Evolutionary conservation across 35 echinoderm and acorn worm species (phyloP).

Genomic region (Lytechinus pictus): DNA sequence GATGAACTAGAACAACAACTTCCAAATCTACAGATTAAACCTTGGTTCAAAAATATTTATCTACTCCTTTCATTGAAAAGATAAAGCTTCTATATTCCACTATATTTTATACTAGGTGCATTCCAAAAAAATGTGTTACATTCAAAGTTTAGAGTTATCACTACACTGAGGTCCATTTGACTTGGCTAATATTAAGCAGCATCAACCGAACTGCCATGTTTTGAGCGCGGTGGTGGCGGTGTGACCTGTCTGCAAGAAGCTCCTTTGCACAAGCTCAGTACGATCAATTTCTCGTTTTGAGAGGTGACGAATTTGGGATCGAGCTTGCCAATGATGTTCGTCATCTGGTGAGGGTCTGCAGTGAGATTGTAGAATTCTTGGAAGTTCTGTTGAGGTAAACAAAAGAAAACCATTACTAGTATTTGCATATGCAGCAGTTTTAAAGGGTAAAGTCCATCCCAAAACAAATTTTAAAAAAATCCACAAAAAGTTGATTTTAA

Average conservation of each 20-base stretch:
- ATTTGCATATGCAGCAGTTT: too few relatives aligned
- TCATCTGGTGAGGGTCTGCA: conserved; percentile 81
- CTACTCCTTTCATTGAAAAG: too few relatives aligned
- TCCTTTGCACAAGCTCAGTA: conserved; percentile 86
- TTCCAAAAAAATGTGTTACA: too few relatives aligned
- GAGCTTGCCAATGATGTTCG: conserved; percentile 70
- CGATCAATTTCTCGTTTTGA: conserved; percentile 65
- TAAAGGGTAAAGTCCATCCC: too few relatives aligned
- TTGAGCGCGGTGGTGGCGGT: not conserved
- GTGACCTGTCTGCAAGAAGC: conserved; percentile 58
- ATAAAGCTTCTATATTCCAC: too few relatives aligned
- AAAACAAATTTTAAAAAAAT: too few relatives aligned
- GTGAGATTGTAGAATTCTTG: conserved; percentile 89
- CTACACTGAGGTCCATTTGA: not conserved
- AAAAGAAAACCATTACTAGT: not conserved
- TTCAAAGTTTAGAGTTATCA: too few relatives aligned
- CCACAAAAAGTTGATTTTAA: too few relatives aligned
- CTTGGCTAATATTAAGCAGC: not conserved
- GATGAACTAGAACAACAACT: too few relatives aligned
- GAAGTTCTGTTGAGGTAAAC: conserved; percentile 73
- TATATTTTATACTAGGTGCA: too few relatives aligned
- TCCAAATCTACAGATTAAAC: too few relatives aligned
- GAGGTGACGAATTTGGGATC: conserved; percentile 51
- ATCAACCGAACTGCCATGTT: not conserved
- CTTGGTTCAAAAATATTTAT: too few relatives aligned